Evolutionary conservation across 1,140 invertebrate species (phyloP).

Genomic region (Latrodectus geometricus): DNA sequence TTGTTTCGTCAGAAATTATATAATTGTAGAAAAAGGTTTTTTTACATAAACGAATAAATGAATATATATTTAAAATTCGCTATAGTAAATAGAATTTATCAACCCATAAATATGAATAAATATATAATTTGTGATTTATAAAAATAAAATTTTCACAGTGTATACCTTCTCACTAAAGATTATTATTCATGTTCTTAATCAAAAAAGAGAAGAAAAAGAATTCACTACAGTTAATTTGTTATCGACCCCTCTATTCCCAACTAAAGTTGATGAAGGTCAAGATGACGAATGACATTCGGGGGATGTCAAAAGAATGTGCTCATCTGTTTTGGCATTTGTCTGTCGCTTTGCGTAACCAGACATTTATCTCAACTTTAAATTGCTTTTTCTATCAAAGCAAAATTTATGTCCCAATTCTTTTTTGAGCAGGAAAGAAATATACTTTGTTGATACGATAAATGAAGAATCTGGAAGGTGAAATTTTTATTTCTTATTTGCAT

Average conservation of each 20-base stretch:
- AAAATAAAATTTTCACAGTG: too few species aligned
- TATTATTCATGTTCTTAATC: too few species aligned
- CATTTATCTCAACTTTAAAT: constrained; percentile 50
- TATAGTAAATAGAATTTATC: too few species aligned
- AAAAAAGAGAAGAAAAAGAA: too few species aligned
- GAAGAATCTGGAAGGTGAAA: constrained; percentile 15
- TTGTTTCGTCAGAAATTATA: too few species aligned
- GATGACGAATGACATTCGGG: constrained; percentile 49
- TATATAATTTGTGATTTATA: too few species aligned
- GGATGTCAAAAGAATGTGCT: constrained; percentile 41
- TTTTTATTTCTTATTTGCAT: constrained; percentile 37
- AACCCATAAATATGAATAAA: too few species aligned
- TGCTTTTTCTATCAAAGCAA: constrained; percentile 48
- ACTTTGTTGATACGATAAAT: constrained; percentile 24
- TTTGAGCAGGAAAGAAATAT: background rate
- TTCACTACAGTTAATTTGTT: background rate
- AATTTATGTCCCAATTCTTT: constrained; percentile 35
- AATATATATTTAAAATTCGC: too few species aligned
- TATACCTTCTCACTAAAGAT: too few species aligned
- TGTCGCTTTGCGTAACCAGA: constrained; percentile 48
- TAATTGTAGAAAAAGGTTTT: too few species aligned
- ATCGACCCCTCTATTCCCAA: background rate
- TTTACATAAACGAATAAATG: too few species aligned
- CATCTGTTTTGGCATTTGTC: constrained; percentile 61
- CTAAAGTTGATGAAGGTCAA: constrained; percentile 16